These are phyloP conservation scores for Grammomys dolichurus DNA, from an alignment of 2,113 vertebrate genomes.

Conservation along the genomic window DNA sequence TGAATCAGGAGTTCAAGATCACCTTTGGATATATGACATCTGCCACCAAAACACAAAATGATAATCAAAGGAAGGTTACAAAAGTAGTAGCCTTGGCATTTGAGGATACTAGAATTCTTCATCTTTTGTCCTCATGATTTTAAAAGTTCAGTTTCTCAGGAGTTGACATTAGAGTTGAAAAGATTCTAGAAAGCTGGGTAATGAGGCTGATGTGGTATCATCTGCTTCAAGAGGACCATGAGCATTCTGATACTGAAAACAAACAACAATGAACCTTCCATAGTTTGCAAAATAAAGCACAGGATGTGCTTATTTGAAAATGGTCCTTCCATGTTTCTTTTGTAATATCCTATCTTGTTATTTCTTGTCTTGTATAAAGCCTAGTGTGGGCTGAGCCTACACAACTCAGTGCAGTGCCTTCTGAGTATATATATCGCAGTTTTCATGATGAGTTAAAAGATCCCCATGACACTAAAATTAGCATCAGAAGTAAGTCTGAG, in stretches of 20 bases:
- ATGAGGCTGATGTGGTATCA: not conserved
- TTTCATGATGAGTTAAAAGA: not conserved
- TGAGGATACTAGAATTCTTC: not conserved
- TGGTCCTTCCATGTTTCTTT: not conserved
- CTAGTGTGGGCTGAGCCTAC: not conserved
- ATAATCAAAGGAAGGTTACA: not conserved
- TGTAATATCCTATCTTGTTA: not conserved
- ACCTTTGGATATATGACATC: not conserved
- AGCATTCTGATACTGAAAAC: not conserved
- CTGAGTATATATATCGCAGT: not conserved
- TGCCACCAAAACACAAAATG: not conserved
- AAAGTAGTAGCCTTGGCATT: not conserved
- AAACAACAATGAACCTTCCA: not conserved
- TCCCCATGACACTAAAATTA: not conserved
- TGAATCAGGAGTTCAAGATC: not conserved
- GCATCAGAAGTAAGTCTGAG: not conserved
- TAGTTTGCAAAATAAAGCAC: not conserved
- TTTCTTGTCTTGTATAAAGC: not conserved
- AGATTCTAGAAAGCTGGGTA: not conserved
- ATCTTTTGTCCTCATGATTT: not conserved
- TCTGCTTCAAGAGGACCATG: not conserved
- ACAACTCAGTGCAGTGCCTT: not conserved
- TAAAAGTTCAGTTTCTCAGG: not conserved
- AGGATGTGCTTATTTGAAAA: not conserved
- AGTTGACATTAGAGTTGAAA: not conserved